Percentiles rank a stretch among this genome's conserved stretches.
Evolutionary conservation across 2,113 vertebrate genomes (phyloP).

Genomic region (Eurystomus gularis): DNA sequence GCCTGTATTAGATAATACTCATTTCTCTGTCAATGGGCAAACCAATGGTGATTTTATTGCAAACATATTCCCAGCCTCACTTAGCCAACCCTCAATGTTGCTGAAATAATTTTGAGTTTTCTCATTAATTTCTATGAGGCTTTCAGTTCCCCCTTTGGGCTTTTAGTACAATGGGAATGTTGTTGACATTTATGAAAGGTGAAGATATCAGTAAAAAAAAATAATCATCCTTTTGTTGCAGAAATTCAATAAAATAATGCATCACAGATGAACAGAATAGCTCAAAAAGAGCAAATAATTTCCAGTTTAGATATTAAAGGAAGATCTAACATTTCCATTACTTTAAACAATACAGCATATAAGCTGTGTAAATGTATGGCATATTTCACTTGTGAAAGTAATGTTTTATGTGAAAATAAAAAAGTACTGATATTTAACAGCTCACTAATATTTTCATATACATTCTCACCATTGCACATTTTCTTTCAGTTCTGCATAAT

Average conservation of each 20-base stretch:
- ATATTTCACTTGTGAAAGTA: background rate
- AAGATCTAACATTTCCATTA: background rate
- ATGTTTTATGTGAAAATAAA: background rate
- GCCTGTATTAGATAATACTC: background rate
- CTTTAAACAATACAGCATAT: background rate
- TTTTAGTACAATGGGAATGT: background rate
- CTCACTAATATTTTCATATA: constrained; percentile 2
- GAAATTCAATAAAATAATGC: constrained; percentile 38
- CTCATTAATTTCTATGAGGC: background rate
- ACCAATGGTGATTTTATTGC: background rate
- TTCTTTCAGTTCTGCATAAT: background rate
- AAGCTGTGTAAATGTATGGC: background rate
- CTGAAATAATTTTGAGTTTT: constrained; percentile 6
- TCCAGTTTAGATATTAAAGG: constrained; percentile 41
- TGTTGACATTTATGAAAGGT: constrained; percentile 3
- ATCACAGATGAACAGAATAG: constrained; percentile 19
- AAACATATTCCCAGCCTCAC: background rate
- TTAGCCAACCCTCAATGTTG: background rate
- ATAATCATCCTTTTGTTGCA: background rate
- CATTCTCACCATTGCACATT: background rate
- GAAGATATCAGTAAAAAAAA: background rate
- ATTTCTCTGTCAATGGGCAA: background rate
- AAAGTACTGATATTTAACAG: background rate
- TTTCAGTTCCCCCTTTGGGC: background rate
- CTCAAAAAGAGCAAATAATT: constrained; percentile 43